Evolutionary conservation across 2,797 vertebrate species (phyloP), one percentile per base, ranked within the genome.

Genomic region (Tapirus indicus): DNA sequence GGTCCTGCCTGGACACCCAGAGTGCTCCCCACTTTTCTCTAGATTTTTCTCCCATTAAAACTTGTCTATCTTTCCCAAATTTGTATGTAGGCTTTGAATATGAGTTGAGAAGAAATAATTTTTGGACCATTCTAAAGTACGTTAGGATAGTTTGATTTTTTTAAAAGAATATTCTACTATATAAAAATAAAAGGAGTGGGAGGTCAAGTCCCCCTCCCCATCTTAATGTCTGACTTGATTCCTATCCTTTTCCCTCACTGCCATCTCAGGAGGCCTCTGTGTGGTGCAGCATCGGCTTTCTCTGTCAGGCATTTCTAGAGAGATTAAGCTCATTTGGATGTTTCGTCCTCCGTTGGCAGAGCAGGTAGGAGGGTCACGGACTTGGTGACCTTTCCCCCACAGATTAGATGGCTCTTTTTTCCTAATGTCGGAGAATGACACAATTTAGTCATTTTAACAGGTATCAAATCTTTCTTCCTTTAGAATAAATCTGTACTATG

Each of bases 401-500:
- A 71, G 97, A 77, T 91, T 11, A 71, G 52, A 88, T 58, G 83
- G 44, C 74, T 54, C 35, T 82, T 41, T n/a, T 38, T 35, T 9
- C 72, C 95, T 20, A 4, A 25, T 54, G 10, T 93, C 92, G 96
- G 75, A 95, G 89, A 95, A 62, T 80, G 66, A 3, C 89, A 60
- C 85, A 29, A 56, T 96, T 93, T 64, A 97, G 32, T 90, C 79
- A 71, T 16, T 92, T 72, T 89, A 74, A 96, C 90, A 96, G 41
- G 91, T 97, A 93, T 88, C 94, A 88, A 85, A 83, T 91, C 74
- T 75, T 97, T 96, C 66, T 82, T 98, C 88, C 96, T 97, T 97
- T 84, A 90, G 85, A 96, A 44, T 97, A 95, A 97, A 96, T 94
- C 41, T 96, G 92, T 94, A 97, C 97, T 92, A 88, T 78, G 95